A percentile compares a stretch with the other conserved stretches of the same genome.
These are phyloP conservation scores for Triplophysa yarkandensis DNA, from an alignment of 2,797 vertebrate species.

Conservation along the genomic window DNA sequence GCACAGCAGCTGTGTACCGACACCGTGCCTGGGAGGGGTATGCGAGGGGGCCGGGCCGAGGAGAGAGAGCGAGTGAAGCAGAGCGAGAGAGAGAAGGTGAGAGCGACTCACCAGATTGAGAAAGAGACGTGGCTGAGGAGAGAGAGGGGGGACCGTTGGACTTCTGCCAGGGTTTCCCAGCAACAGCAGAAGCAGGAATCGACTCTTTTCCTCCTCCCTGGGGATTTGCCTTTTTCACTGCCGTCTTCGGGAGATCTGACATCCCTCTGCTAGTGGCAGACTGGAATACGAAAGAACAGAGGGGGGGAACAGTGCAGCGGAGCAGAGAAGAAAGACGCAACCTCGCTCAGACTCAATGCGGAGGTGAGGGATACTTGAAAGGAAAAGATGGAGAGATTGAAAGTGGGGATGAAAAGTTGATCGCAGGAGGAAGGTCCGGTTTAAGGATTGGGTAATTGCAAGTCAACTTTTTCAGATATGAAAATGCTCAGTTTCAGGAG, in stretches of 20 bases:
- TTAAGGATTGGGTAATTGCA: background rate
- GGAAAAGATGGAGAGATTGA: background rate
- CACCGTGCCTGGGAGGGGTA: constrained; percentile 58
- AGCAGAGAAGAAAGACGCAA: constrained; percentile 8
- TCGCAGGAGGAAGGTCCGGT: background rate
- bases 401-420: constrained; percentile 22
- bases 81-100: constrained; percentile 50
- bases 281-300: constrained; percentile 23
- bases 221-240: constrained; percentile 44
- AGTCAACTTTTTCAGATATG: background rate
- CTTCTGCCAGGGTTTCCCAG: constrained; percentile 70
- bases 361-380: constrained; percentile 44
- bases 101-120: constrained; percentile 56
- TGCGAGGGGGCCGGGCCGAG: constrained; percentile 54
- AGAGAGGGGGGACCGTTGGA: constrained; percentile 59
- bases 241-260: constrained; percentile 57
- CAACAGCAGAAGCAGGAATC: constrained; percentile 68
- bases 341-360: constrained; percentile 61
- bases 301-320: constrained; percentile 16
- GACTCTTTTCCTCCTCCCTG: constrained; percentile 58
- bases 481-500: constrained; percentile 26
- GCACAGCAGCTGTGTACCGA: constrained; percentile 63
- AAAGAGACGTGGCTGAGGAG: constrained; percentile 45
- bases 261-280: constrained; percentile 22
- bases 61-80: constrained; percentile 50